phyloP scores from a whole-genome alignment of 2,113 vertebrate species.

The Hemichromis elongatus region DNA sequence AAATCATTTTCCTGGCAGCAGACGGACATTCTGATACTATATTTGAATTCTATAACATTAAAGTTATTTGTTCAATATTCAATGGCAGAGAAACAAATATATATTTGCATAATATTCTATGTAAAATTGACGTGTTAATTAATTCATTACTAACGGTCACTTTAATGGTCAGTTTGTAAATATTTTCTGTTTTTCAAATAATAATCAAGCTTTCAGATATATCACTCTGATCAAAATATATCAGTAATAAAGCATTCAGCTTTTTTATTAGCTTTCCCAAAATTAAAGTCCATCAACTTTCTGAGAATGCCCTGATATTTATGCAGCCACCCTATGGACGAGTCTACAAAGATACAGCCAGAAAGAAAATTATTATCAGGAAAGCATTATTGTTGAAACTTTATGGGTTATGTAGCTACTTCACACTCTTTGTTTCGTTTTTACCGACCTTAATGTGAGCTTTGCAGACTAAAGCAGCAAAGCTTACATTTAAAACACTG shows the following conservation, averaged over 20 bases:
- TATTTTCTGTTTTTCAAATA: neutral
- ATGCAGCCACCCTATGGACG: neutral
- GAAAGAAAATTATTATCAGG: neutral
- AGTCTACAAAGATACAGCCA: neutral
- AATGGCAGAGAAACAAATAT: neutral
- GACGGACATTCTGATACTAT: neutral
- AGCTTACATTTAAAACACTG: neutral
- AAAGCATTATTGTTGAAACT: neutral
- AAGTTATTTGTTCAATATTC: neutral
- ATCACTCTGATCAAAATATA: neutral
- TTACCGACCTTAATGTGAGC: neutral
- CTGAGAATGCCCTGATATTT: neutral
- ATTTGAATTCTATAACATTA: neutral
- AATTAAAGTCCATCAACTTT: neutral
- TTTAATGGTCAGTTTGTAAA: neutral
- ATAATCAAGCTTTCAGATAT: neutral
- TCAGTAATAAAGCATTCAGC: no score
- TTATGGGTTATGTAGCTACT: neutral
- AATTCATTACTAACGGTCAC: neutral
- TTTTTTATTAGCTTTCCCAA: neutral
- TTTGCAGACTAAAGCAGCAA: neutral
- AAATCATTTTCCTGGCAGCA: neutral
- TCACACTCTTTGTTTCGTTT: neutral
- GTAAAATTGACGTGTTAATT: neutral
- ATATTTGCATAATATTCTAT: neutral